A percentile compares a stretch with the other conserved stretches of the same genome.
Conservation (phyloP, 2,888 invertebrate genomes). For the Carabus problematicus region DNA sequence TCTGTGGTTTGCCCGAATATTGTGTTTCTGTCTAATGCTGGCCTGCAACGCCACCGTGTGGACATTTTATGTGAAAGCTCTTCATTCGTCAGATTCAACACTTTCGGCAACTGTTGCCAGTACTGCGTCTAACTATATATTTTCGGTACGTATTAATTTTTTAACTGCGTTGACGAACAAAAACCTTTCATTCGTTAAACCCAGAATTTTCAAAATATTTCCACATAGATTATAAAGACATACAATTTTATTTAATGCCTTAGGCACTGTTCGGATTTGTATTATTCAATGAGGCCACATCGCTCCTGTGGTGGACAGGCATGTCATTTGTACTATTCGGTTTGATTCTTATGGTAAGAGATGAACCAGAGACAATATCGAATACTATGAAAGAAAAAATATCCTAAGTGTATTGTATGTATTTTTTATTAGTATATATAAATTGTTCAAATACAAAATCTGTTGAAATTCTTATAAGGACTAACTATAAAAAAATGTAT, state of each 20-base stretch:
- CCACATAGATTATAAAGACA: too few relatives aligned
- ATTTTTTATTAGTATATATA: not conserved
- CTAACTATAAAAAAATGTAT: too few relatives aligned
- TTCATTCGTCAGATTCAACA: conserved; percentile 67
- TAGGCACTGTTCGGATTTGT: conserved; percentile 77
- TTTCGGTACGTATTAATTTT: conserved; percentile 61
- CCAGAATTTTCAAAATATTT: too few relatives aligned
- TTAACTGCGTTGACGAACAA: not conserved
- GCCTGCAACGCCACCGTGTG: conserved; percentile 67
- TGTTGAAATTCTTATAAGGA: not conserved
- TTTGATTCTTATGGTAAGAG: conserved; percentile 67
- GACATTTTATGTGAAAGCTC: conserved; percentile 68
- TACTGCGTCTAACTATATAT: conserved; percentile 68
- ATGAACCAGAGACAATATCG: too few relatives aligned
- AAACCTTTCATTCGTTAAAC: too few relatives aligned
- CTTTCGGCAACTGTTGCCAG: conserved; percentile 70
- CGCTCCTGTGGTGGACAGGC: conserved; percentile 75
- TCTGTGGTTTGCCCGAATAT: conserved; percentile 51
- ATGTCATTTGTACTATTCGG: conserved; percentile 74
- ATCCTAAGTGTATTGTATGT: not conserved
- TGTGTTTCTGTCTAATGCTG: conserved; percentile 64
- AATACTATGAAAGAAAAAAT: conserved; percentile 13
- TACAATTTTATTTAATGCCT: too few relatives aligned
- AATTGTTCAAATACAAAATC: not conserved
- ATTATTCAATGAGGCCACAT: conserved; percentile 74